These are phyloP conservation scores for Pangasius macronema DNA, from an alignment of 2,797 vertebrate genomes.

Conservation along the genomic window DNA sequence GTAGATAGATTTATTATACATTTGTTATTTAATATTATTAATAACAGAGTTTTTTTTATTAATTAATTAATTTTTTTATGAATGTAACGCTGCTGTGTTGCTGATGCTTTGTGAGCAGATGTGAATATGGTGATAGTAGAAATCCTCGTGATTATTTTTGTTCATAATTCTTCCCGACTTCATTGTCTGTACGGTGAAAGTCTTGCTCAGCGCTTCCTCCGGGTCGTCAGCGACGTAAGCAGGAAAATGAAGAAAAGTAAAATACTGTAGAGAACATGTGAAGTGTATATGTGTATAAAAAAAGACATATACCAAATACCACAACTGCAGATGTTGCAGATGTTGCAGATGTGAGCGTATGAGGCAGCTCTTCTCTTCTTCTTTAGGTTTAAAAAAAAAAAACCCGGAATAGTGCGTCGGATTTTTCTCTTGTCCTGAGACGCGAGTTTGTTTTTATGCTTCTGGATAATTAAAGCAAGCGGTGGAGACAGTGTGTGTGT, in stretches of 20 bases:
- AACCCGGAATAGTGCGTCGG: neutral
- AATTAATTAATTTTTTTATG: neutral
- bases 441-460: neutral
- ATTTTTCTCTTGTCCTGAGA: no score
- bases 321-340: neutral
- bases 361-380: neutral
- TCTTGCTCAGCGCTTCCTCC: neutral
- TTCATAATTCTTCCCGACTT: neutral
- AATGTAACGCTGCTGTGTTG: neutral
- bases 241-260: neutral
- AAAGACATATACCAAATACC: neutral
- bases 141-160: neutral
- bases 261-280: neutral
- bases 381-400: neutral
- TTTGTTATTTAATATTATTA: neutral
- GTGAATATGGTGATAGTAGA: neutral
- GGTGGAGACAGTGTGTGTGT: conserved; percentile 9
- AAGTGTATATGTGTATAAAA: neutral
- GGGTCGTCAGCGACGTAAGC: accelerated
- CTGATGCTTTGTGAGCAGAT: neutral
- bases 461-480: conserved; percentile 59
- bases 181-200: neutral
- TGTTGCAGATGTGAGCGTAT: neutral
- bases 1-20: no score
- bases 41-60: neutral